phyloP scores from a whole-genome alignment of 2,797 vertebrate genomes.

The Oophaga sylvatica region DNA sequence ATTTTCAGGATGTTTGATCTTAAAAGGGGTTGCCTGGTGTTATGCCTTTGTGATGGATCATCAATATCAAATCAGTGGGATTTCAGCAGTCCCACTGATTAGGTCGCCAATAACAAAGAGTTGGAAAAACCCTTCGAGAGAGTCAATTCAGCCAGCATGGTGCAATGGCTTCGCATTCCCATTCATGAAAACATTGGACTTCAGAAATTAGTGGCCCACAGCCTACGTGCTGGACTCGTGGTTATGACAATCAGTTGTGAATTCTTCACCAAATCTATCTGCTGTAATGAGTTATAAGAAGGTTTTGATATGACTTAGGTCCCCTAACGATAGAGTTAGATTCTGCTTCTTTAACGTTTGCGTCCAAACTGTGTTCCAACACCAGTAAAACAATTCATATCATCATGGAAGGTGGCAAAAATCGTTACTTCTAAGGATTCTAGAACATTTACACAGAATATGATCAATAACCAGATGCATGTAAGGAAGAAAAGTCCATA shows the following conservation, averaged over 20 bases:
- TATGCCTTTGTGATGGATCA: no score
- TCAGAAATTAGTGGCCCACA: background rate
- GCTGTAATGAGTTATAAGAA: background rate
- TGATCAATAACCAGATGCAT: conserved; percentile 71
- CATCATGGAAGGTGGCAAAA: background rate
- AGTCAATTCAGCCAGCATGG: background rate
- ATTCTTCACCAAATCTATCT: background rate
- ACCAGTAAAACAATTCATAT: conserved; percentile 10
- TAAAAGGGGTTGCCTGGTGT: no score
- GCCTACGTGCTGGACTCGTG: background rate
- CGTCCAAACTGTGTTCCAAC: conserved; percentile 59
- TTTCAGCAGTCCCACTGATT: no score
- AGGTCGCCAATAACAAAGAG: no score
- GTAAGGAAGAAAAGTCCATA: background rate
- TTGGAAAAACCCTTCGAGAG: no score
- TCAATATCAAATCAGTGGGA: no score
- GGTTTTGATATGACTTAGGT: background rate
- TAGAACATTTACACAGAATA: conserved; percentile 44
- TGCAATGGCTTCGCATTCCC: background rate
- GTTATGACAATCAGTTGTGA: no score
- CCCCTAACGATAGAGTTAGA: background rate
- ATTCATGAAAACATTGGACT: background rate
- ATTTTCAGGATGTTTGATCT: background rate
- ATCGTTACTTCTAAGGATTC: background rate
- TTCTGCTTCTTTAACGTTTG: background rate